Evolutionary conservation across 53 echinoderm and acorn worm species (phyloP), one percentile per base, ranked within the genome.

Genomic region (Luidia sarsii): DNA sequence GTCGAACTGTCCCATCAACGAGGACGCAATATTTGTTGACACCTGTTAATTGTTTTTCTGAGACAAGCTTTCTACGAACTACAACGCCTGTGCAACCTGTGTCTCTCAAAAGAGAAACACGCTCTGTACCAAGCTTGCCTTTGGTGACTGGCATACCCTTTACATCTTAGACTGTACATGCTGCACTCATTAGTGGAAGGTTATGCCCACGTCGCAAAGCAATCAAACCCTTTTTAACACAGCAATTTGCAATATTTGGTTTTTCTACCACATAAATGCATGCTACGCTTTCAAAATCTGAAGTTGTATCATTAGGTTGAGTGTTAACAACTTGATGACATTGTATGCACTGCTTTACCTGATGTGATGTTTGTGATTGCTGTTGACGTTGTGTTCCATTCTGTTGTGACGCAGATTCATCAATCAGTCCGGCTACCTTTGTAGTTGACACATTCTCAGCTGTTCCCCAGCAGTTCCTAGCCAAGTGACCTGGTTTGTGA

Each of bases 11-110:
- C 15, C 62, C 62, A 62, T 62, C 62, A 14, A 83, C 30, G 3
- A 83, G 71, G 9, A 70, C 57, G 55, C 84, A 83, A 18, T 36
- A 53, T 29, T 66, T 55, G 3, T 1, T 32, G 46, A 27, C 3
- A 13, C 84, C 84, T 60, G 63, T 62, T n/a, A 57, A 71, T 48
- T 71, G 72, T 20, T 71, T 48, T 48, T 28, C 16, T 16, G 33
- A 33, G 0, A 70, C 34, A n/a, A 70, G 70, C 33, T 34, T 51
- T 50, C 21, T 29, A 22, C 84, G 50, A 30, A 83, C 46, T 4
- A 83, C 84, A 30, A 83, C 50, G 6, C 84, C 84, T 27, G 43
- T 61, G 21, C 72, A 83, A 0, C 84, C 84, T 31, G 71, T 83
- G 30, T 83, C 84, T 48, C 84, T 43, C 25, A 70, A 48, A 11